These are phyloP conservation scores for Poeciliopsis gracilis DNA, from an alignment of 2,797 vertebrate genomes.

Conservation along the genomic window DNA sequence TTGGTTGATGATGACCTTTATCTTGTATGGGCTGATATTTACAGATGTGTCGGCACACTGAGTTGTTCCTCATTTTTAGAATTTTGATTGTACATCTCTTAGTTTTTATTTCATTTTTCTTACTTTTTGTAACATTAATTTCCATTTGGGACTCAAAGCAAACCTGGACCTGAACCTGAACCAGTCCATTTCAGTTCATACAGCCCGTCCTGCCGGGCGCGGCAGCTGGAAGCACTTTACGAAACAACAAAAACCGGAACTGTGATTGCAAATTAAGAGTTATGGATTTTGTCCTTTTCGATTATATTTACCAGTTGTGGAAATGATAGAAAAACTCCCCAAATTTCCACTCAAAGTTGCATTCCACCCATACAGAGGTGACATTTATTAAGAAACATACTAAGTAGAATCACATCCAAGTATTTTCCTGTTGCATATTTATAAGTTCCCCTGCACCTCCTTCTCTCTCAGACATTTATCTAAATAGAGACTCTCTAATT, in stretches of 20 bases:
- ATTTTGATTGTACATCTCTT: too few relatives aligned
- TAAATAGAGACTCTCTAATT: constrained; percentile 92
- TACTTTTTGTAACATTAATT: too few relatives aligned
- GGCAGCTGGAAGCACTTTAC: not conserved
- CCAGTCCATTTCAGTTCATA: not conserved
- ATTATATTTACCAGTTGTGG: not conserved
- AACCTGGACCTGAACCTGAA: too few relatives aligned
- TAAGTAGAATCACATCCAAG: constrained; percentile 59
- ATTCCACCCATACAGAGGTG: constrained; percentile 15
- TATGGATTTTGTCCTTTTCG: not conserved
- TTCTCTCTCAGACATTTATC: constrained; percentile 83
- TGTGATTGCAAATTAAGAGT: not conserved
- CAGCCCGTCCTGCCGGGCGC: not conserved
- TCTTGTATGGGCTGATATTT: too few relatives aligned
- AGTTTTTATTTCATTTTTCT: too few relatives aligned
- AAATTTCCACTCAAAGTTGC: not conserved
- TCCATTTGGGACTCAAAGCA: too few relatives aligned
- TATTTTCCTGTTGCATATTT: constrained; percentile 89
- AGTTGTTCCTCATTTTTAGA: too few relatives aligned
- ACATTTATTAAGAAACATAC: constrained; percentile 17
- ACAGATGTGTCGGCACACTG: too few relatives aligned
- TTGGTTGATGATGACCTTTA: too few relatives aligned
- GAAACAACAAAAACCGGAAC: not conserved
- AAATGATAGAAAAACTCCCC: not conserved
- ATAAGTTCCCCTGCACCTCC: constrained; percentile 78